Evolutionary conservation across 2,113 vertebrate species (phyloP).

Genomic region (Nothocercus julius): DNA sequence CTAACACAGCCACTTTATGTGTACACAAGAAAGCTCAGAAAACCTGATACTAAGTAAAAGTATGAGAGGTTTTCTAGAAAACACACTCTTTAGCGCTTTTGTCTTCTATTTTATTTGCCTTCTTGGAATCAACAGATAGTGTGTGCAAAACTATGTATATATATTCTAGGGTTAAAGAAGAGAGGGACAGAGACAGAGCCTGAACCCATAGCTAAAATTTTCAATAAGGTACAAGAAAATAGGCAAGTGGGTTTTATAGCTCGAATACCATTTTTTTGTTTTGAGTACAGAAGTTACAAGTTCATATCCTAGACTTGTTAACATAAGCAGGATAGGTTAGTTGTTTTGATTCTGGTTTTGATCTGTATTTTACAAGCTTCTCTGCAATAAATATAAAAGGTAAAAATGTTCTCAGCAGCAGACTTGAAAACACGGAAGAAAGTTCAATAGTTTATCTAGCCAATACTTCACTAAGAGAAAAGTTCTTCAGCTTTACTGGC

Average conservation of each 20-base stretch:
- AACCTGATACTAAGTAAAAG: not conserved
- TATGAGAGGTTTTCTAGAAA: not conserved
- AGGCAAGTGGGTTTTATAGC: not conserved
- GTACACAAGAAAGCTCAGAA: not conserved
- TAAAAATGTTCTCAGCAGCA: not conserved
- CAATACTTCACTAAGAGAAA: not conserved
- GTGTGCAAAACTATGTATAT: not conserved
- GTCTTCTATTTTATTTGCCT: not conserved
- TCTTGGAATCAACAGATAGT: not conserved
- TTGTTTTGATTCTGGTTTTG: not conserved
- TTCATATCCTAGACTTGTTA: not conserved
- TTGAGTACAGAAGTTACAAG: not conserved
- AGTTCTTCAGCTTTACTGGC: slow-evolving; percentile 25
- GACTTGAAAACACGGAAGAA: slow-evolving; percentile 14
- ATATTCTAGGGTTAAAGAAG: not conserved
- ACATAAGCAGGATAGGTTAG: not conserved
- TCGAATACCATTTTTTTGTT: not conserved
- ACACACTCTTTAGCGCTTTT: not conserved
- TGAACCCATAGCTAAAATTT: not conserved
- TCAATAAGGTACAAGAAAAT: not conserved
- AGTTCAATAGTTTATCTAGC: not conserved
- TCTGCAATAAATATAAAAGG: not conserved
- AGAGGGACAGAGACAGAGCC: not conserved
- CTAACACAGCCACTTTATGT: not conserved
- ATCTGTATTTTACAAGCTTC: slow-evolving; percentile 8